Base-by-base conservation (phyloP, 30 jellyfish, hydroid and myxozoan species). In the Hydra vulgaris region DNA sequence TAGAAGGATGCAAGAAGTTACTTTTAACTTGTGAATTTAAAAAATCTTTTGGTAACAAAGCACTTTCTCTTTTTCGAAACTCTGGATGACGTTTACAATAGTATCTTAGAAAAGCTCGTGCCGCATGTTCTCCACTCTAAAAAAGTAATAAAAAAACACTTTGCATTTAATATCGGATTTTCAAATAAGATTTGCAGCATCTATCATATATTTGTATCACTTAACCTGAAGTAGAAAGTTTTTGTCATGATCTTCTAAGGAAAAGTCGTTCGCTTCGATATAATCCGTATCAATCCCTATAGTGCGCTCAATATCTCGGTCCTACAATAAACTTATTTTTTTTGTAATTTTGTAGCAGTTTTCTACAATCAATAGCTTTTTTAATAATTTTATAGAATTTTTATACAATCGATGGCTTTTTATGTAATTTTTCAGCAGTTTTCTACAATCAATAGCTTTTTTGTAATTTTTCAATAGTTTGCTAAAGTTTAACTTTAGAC, bases 251-350 rank as follows among this genome's bases (percentile, higher is more conserved):
- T 92, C 96, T 77, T 94, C 99, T 76, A 94, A 87, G 15, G 78
- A 85, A 76, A 79, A 94, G 74, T 94, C 99, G 67, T 88, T 92
- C 16, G 99, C 95, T 77, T 94, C 99, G 70, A 94, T 88, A 74
- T 94, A 94, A 77, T 94, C 99, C 3, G 99, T 94, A 70, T 94
- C 99, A 8, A 94, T 94, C 18, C 99, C 99, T 54, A 94, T 85
- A 54, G 99, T 94, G 20, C 99, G 79, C 21, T 94, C 96, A 73
- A 83, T 86, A 74, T 94, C 99, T 26, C 99, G 95, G 56, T 94
- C 99, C 99, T 94, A 68, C 68, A 73, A 66, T 1, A 1, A 73
- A 17, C 0, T 8, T 3, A 40, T 40, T n/a, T n/a, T n/a, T n/a
- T n/a, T n/a, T n/a, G n/a, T n/a, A n/a, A n/a, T n/a, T n/a, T n/a